phyloP scores from a whole-genome alignment of 2,888 invertebrate genomes.

The Cecidostiba fungosa region DNA sequence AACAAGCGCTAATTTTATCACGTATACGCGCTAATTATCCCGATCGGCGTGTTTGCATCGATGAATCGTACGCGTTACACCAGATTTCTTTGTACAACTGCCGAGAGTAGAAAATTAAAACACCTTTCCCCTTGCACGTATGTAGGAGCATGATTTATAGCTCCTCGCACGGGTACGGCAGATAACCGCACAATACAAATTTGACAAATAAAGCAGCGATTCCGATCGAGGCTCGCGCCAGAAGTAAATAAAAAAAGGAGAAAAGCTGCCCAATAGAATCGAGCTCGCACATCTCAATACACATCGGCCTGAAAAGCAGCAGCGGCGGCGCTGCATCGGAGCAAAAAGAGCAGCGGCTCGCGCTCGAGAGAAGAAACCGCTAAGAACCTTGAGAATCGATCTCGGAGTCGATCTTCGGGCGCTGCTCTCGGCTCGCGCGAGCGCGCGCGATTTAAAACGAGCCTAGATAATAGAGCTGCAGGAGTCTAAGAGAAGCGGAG shows the following conservation, averaged over 20 bases:
- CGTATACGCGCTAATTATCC: too few relatives aligned
- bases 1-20: too few relatives aligned
- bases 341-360: constrained; percentile 47
- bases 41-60: too few relatives aligned
- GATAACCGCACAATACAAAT: constrained; percentile 10
- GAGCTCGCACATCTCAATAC: constrained; percentile 10
- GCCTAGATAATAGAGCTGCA: constrained; percentile 62
- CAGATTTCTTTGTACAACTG: too few relatives aligned
- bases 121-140: too few relatives aligned
- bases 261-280: not conserved
- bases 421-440: constrained; percentile 37
- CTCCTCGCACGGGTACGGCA: too few relatives aligned
- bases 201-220: constrained; percentile 3
- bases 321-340: not conserved
- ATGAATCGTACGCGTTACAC: too few relatives aligned
- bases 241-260: not conserved
- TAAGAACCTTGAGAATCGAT: constrained; percentile 61
- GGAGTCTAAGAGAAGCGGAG: constrained; percentile 42
- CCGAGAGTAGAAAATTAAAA: too few relatives aligned
- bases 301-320: constrained; percentile 23
- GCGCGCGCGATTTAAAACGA: constrained; percentile 57
- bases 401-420: constrained; percentile 47
- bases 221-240: not conserved
- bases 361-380: constrained; percentile 52
- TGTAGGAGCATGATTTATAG: too few relatives aligned